Base-by-base conservation (phyloP, 2,113 vertebrate genomes). In the Phylloscopus whistleri region DNA sequence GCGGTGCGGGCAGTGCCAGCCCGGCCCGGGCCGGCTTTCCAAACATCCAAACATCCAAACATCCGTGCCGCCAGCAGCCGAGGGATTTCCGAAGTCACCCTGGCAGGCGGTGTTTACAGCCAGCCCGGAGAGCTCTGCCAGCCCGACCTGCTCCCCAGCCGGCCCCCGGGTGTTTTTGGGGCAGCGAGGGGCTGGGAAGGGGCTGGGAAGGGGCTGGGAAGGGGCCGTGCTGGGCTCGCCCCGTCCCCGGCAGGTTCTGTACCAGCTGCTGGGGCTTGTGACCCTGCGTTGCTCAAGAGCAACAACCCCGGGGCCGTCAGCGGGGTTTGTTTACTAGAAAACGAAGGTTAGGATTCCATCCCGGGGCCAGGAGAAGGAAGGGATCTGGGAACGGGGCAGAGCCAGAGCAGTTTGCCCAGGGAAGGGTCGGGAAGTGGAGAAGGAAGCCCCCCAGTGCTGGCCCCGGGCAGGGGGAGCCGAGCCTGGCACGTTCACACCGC, bases 291-390 rank as follows among this genome's bases (percentile, higher is more conserved):
- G 95, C 95, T 95, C 91, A 96, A 94, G 91, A 94, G 84, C 94
- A 85, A 30, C 78, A 73, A 53, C 44, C 51, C 51, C 87, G 55
- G 86, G 92, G 92, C 77, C 76, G 48, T 13, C 90, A 48, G 90
- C 83, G 37, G 74, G 84, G 75, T 85, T 95, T 96, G 91, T 96
- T 97, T 95, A 95, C 91, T 73, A 56, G 56, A 51, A 30, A 95
- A 68, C 16, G 7, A 51, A 94, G 78, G 89, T 66, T 87, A 52
- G 13, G 4, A 28, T 80, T 79, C 35, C 74, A 52, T 41, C 0
- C 22, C 14, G 27, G 58, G 52, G 82, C 63, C 82, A 2, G 81
- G 21, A 8, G 13, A 23, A 49, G 75, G 70, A 84, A 67, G 15
- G 44, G 83, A 55, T 51, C 37, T 31, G 94, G 88, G 92, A 64